These are phyloP conservation scores for Medauroidea extradentata DNA, from an alignment of 1,140 invertebrate genomes.

Conservation along the genomic window DNA sequence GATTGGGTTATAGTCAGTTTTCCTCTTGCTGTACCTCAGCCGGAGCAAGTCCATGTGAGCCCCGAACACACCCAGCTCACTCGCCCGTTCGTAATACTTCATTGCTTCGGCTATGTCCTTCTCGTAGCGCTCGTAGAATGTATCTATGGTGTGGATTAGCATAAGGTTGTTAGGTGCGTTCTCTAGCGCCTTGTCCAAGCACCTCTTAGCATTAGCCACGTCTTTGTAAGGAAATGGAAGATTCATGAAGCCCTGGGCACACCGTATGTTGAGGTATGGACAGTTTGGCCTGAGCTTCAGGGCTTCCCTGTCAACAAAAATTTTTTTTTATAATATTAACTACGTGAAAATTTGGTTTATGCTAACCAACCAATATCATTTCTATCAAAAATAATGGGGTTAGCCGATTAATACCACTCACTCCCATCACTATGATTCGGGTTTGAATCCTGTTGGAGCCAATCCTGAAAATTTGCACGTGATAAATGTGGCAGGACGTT, in stretches of 20 bases:
- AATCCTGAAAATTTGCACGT: too few species aligned
- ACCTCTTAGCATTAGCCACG: neutral
- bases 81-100: neutral
- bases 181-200: neutral
- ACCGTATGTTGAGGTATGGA: constrained; percentile 3
- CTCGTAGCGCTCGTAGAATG: neutral
- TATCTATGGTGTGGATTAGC: neutral
- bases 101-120: neutral
- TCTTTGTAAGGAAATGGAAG: constrained; percentile 1
- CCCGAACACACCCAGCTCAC: neutral
- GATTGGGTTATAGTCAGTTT: neutral
- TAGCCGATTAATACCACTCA: too few species aligned
- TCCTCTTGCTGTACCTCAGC: neutral
- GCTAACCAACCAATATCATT: too few species aligned
- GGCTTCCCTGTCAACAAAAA: neutral
- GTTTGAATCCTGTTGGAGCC: too few species aligned
- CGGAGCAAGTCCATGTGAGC: constrained; percentile 1
- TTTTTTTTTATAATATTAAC: too few species aligned
- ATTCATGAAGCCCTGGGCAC: constrained; percentile 4
- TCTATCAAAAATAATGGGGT: too few species aligned
- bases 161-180: constrained; percentile 5
- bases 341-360: too few species aligned
- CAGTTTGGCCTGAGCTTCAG: neutral
- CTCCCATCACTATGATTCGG: too few species aligned
- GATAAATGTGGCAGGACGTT: too few species aligned